Conservation (phyloP, 2,113 vertebrate genomes). For the Candoia aspera region DNA sequence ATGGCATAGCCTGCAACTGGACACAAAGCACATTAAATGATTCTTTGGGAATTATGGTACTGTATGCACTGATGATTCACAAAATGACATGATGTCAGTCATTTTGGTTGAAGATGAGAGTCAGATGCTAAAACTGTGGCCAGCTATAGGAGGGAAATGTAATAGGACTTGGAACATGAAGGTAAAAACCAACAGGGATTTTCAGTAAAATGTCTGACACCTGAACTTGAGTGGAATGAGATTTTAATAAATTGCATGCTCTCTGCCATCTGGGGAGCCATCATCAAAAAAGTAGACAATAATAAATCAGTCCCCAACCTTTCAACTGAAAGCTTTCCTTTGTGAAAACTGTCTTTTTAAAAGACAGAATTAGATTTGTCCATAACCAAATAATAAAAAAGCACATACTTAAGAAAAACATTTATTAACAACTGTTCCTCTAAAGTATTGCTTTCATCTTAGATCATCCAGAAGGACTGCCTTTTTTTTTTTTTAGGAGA, state of each 20-base stretch:
- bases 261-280: conserved; percentile 12
- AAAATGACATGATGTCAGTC: conserved; percentile 24
- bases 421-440: conserved; percentile 1
- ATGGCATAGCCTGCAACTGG: conserved; percentile 3
- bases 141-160: conserved; percentile 14
- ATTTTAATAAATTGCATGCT: conserved; percentile 21
- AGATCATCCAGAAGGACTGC: neutral
- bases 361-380: conserved; percentile 6
- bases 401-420: conserved; percentile 5
- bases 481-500: neutral
- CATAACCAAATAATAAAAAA: conserved; percentile 15
- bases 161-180: conserved; percentile 12
- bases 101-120: conserved; percentile 6
- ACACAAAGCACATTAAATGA: conserved; percentile 5
- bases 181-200: conserved; percentile 11
- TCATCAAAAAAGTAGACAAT: conserved; percentile 19
- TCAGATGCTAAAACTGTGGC: conserved; percentile 20
- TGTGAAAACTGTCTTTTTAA: neutral
- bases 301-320: conserved; percentile 12
- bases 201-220: conserved; percentile 26
- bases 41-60: conserved; percentile 22
- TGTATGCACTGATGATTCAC: conserved; percentile 11
- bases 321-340: conserved; percentile 10
- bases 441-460: neutral
- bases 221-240: conserved; percentile 20